Evolutionary conservation across 2,888 invertebrate genomes (phyloP).

Genomic region (Aphodius sticticus): DNA sequence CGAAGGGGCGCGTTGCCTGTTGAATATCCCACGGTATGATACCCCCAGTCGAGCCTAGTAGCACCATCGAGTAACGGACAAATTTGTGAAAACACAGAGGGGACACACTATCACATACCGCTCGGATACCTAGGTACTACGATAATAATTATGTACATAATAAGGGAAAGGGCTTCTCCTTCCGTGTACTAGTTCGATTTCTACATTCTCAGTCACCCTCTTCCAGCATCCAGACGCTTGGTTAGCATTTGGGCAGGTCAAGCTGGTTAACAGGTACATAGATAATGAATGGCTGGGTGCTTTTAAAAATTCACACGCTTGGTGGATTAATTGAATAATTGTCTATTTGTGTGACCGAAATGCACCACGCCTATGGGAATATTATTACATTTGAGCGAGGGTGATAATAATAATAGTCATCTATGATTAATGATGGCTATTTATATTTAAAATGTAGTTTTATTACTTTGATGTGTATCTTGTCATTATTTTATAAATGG

Average conservation of each 20-base stretch:
- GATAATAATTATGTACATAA: conserved; percentile 4
- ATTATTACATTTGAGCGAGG: too few species aligned
- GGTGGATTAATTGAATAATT: background rate
- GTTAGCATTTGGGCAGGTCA: background rate
- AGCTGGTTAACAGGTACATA: background rate
- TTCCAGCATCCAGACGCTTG: background rate
- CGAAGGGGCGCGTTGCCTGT: conserved; percentile 45
- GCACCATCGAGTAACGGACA: conserved; percentile 49
- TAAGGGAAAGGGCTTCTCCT: background rate
- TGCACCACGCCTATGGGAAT: background rate
- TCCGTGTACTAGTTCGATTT: background rate
- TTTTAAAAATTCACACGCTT: background rate
- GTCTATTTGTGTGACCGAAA: background rate
- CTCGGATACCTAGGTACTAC: background rate
- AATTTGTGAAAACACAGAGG: conserved; percentile 48
- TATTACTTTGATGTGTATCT: too few species aligned
- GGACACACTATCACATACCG: conserved; percentile 20
- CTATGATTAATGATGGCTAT: background rate
- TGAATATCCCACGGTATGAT: conserved; percentile 55
- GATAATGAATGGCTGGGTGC: background rate
- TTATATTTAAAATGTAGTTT: background rate
- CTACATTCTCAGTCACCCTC: background rate
- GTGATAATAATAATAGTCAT: background rate
- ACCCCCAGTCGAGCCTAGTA: conserved; percentile 38
- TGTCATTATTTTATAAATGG: too few species aligned